phyloP scores from a whole-genome alignment of 2,888 invertebrate species.

The Linnaemya vulpina region DNA sequence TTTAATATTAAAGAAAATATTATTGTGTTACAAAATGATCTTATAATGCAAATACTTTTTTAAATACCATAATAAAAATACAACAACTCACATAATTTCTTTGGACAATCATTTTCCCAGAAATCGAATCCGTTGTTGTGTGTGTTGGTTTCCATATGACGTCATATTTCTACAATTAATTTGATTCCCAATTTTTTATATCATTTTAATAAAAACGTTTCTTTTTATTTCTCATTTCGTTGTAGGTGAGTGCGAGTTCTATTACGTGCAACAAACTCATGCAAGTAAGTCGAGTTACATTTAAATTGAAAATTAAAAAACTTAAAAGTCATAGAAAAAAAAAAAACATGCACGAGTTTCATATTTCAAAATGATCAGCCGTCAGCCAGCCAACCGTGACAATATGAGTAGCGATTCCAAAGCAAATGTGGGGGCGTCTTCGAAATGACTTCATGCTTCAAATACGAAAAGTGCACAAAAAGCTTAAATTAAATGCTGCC shows the following conservation, averaged over 20 bases:
- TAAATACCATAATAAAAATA: not conserved
- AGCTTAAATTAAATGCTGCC: not conserved
- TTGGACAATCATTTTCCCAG: not conserved
- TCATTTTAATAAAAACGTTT: slow-evolving; percentile 1
- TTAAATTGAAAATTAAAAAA: slow-evolving; percentile 20
- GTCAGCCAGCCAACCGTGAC: slow-evolving; percentile 9
- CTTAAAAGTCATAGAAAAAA: slow-evolving; percentile 32
- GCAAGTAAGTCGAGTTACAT: slow-evolving; percentile 36
- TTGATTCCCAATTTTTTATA: slow-evolving; percentile 20
- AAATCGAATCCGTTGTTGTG: not conserved
- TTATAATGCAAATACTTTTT: not conserved
- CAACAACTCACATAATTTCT: not conserved
- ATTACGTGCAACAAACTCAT: slow-evolving; percentile 5
- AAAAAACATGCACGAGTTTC: slow-evolving; percentile 42
- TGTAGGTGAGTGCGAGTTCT: slow-evolving; percentile 39
- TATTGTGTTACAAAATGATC: no score
- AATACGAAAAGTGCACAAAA: not conserved
- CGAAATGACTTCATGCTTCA: slow-evolving; percentile 56
- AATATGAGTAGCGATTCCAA: slow-evolving; percentile 13
- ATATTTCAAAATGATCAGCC: slow-evolving; percentile 38
- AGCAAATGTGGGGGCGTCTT: slow-evolving; percentile 52
- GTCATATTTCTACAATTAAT: slow-evolving; percentile 11
- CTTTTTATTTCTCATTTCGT: not conserved
- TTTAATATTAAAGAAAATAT: no score
- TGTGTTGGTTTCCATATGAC: slow-evolving; percentile 7